Evolutionary conservation across 2,797 vertebrate genomes (phyloP).

Genomic region (Paedocypris micromegethes): DNA sequence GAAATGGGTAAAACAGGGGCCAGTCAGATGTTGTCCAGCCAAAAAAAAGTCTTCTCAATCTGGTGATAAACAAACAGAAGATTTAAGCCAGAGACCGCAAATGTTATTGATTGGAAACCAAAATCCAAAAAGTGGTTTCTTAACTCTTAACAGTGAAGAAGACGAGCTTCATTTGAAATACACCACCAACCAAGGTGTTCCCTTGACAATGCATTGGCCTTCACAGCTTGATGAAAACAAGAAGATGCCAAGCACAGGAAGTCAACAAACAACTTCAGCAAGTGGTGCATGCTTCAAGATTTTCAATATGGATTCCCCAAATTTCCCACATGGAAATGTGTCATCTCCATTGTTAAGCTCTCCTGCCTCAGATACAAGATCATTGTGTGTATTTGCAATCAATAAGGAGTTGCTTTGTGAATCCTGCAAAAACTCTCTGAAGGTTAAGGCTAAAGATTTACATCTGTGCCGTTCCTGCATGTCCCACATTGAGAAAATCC

Average conservation of each 20-base stretch:
- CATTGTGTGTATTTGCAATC: conserved; percentile 46
- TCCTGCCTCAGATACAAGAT: conserved; percentile 37
- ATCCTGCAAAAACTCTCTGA: conserved; percentile 47
- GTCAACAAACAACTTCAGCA: conserved; percentile 37
- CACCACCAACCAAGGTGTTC: conserved; percentile 1
- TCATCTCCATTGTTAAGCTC: conserved; percentile 35
- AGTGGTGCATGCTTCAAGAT: conserved; percentile 50
- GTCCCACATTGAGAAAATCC: conserved; percentile 55
- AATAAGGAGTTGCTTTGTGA: conserved; percentile 45
- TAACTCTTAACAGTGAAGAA: not conserved
- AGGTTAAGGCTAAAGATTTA: conserved; percentile 55
- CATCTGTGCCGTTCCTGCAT: conserved; percentile 64
- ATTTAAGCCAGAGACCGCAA: conserved; percentile 1
- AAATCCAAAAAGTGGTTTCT: conserved; percentile 25
- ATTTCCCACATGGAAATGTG: conserved; percentile 39
- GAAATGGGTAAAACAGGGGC: conserved; percentile 68
- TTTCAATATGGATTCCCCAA: conserved; percentile 46
- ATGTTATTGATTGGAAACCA: not conserved
- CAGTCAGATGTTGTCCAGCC: conserved; percentile 18
- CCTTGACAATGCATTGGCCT: not conserved
- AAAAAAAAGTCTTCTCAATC: conserved; percentile 7
- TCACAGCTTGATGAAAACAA: conserved; percentile 4
- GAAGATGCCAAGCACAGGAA: conserved; percentile 29
- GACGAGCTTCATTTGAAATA: conserved; percentile 7
- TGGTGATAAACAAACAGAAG: not conserved